Evolutionary conservation across 1,140 invertebrate genomes (phyloP).

Genomic region (Zaprionus lachaisei): DNA sequence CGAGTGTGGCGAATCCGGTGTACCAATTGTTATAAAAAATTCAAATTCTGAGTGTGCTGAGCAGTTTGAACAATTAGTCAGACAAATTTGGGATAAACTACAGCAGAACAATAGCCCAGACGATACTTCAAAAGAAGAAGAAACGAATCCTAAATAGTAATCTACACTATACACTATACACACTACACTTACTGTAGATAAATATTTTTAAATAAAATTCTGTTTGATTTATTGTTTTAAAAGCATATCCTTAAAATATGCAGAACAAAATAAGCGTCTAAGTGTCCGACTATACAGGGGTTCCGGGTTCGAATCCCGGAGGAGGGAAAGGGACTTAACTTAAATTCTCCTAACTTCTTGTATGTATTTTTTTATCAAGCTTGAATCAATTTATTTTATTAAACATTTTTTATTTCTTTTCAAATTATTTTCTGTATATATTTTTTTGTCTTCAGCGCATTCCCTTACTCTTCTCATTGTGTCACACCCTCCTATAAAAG

Average conservation of each 20-base stretch:
- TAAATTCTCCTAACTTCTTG: too few relatives aligned
- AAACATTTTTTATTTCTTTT: too few relatives aligned
- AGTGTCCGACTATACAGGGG: too few relatives aligned
- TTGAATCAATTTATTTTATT: too few relatives aligned
- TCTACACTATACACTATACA: neutral
- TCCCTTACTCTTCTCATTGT: neutral
- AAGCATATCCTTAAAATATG: too few relatives aligned
- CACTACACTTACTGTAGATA: neutral
- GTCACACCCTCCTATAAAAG: neutral
- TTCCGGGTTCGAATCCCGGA: too few relatives aligned
- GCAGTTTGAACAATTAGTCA: conserved; percentile 56
- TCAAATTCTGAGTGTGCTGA: conserved; percentile 85
- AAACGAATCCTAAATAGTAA: neutral
- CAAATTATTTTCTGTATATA: too few relatives aligned
- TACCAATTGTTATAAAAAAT: conserved; percentile 90
- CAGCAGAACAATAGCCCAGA: neutral
- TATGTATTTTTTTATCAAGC: too few relatives aligned
- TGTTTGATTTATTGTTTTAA: conserved; percentile 43
- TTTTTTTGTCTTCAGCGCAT: neutral
- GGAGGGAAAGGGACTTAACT: too few relatives aligned
- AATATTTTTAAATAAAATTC: neutral
- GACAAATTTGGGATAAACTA: conserved; percentile 40
- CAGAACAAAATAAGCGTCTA: too few relatives aligned
- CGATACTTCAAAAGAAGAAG: neutral
- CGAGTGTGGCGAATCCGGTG: conserved; percentile 90